phyloP scores from a whole-genome alignment of 1,140 invertebrate species.

The Cydia fagiglandana region DNA sequence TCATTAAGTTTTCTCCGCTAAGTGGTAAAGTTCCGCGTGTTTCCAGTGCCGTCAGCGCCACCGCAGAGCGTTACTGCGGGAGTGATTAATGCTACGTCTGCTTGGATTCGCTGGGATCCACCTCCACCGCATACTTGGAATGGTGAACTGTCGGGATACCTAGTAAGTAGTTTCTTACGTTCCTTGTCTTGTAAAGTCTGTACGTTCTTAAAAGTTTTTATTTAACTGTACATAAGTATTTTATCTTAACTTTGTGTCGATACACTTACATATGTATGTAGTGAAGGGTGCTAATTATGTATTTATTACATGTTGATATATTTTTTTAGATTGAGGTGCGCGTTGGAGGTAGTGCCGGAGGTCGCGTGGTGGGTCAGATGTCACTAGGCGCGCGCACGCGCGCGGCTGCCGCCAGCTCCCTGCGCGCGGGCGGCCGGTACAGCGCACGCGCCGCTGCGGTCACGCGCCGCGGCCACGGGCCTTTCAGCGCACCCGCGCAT shows the following conservation, averaged over 20 bases:
- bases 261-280: neutral
- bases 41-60: conserved; percentile 81
- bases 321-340: conserved; percentile 62
- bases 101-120: conserved; percentile 88
- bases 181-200: neutral
- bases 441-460: conserved; percentile 70
- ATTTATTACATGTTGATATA: no score
- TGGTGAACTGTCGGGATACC: conserved; percentile 89
- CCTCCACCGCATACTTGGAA: conserved; percentile 86
- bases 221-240: no score
- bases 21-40: conserved; percentile 25
- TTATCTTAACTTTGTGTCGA: no score
- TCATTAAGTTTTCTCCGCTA: conserved; percentile 34
- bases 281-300: no score
- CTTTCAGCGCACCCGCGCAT: conserved; percentile 65
- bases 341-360: conserved; percentile 67
- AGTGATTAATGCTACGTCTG: conserved; percentile 87
- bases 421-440: conserved; percentile 66
- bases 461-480: conserved; percentile 64
- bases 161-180: conserved; percentile 76
- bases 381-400: conserved; percentile 64
- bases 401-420: conserved; percentile 64
- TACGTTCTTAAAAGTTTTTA: no score
- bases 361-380: conserved; percentile 78
- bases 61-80: conserved; percentile 88